Conservation (phyloP, 2,797 vertebrate genomes). For the Fundulus diaphanus region DNA sequence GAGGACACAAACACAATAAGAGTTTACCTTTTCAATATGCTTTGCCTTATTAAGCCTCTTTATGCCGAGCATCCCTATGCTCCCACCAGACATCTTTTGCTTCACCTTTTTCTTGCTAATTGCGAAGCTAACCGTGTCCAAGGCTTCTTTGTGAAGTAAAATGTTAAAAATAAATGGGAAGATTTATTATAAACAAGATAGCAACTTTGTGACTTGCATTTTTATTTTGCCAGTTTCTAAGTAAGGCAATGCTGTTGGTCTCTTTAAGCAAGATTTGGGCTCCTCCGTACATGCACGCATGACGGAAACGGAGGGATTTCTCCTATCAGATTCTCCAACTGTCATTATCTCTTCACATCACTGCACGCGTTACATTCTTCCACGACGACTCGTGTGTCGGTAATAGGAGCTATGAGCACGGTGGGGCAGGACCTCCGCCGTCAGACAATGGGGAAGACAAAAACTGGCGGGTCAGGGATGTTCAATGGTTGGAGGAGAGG, state of each 20-base stretch:
- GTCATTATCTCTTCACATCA: slow-evolving; percentile 22
- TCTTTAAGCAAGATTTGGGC: not conserved
- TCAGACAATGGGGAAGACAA: slow-evolving; percentile 22
- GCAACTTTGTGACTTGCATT: slow-evolving; percentile 27
- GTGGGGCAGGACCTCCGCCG: not conserved
- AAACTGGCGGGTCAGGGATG: slow-evolving; percentile 16
- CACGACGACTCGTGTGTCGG: not conserved
- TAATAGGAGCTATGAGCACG: slow-evolving; percentile 31
- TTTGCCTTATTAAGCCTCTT: slow-evolving; percentile 11
- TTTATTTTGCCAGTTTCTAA: slow-evolving; percentile 26
- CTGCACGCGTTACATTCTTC: slow-evolving; percentile 22
- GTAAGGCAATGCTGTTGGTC: slow-evolving; percentile 17
- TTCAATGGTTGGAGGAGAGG: slow-evolving; percentile 28
- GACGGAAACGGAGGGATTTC: not conserved
- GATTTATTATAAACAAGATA: slow-evolving; percentile 2
- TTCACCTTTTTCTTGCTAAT: not conserved
- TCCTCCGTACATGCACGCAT: not conserved
- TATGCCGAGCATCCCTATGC: slow-evolving; percentile 6
- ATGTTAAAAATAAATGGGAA: slow-evolving; percentile 15
- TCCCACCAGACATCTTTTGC: slow-evolving; percentile 13
- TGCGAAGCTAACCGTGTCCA: not conserved
- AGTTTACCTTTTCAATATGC: slow-evolving; percentile 1
- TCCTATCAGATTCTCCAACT: slow-evolving; percentile 13
- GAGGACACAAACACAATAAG: slow-evolving; percentile 4
- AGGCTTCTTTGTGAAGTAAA: slow-evolving; percentile 10